Percentiles rank a stretch among this genome's conserved stretches.
Evolutionary conservation across 2,888 invertebrate species (phyloP).

Genomic region (Dynastes hyllus): DNA sequence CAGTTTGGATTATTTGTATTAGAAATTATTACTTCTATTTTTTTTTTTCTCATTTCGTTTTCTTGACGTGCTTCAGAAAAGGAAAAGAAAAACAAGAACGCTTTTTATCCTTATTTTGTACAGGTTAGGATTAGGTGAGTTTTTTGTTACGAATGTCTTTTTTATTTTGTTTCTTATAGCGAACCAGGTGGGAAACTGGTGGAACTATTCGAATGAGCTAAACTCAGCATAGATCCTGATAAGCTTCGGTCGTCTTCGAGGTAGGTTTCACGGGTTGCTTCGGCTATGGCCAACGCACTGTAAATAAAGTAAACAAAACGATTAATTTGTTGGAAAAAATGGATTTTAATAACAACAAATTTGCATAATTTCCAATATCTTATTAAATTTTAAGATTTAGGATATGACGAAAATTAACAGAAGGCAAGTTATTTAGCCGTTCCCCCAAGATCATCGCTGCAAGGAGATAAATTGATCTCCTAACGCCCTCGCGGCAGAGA

Average conservation of each 20-base stretch:
- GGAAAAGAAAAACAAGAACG: constrained; percentile 13
- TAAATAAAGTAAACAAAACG: constrained; percentile 60
- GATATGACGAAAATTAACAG: too few species aligned
- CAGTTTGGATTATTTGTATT: not conserved
- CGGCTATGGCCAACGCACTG: constrained; percentile 93
- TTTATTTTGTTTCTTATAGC: constrained; percentile 38
- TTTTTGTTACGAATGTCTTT: constrained; percentile 33
- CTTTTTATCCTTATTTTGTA: constrained; percentile 44
- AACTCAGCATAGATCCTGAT: constrained; percentile 95
- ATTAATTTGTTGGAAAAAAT: not conserved
- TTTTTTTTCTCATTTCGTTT: not conserved
- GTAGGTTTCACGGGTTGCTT: constrained; percentile 91
- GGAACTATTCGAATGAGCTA: constrained; percentile 96
- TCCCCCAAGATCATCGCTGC: too few species aligned
- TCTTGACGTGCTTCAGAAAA: constrained; percentile 7
- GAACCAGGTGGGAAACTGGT: constrained; percentile 85
- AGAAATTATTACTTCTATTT: too few species aligned
- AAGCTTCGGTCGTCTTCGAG: constrained; percentile 93
- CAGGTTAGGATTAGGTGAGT: constrained; percentile 37
- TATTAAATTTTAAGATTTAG: not conserved
- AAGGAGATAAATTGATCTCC: too few species aligned
- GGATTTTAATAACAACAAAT: not conserved
- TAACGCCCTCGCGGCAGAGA: too few species aligned
- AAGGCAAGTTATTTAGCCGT: too few species aligned
- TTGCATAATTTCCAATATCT: not conserved